Conservation (phyloP, 2,888 invertebrate genomes). For the Acronicta psi region DNA sequence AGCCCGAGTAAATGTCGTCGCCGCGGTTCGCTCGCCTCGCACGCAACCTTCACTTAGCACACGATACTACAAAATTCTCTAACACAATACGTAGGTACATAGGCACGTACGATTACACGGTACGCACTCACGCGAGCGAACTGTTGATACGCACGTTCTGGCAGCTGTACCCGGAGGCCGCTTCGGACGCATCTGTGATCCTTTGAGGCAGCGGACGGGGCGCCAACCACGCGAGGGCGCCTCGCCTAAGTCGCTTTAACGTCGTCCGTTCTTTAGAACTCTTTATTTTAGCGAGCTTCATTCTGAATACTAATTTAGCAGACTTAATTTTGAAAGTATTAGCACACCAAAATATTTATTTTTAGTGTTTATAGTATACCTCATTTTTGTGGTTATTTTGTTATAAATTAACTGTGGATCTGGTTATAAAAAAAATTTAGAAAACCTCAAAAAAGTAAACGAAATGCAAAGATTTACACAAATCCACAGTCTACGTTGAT, state of each 20-base stretch:
- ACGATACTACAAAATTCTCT: conserved; percentile 34
- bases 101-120: conserved; percentile 37
- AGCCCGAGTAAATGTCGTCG: conserved; percentile 77
- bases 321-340: conserved; percentile 82
- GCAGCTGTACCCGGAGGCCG: conserved; percentile 48
- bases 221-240: conserved; percentile 13
- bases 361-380: conserved; percentile 70
- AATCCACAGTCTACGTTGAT: conserved; percentile 61
- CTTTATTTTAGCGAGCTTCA: conserved; percentile 57
- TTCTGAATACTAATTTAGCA: conserved; percentile 68
- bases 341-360: conserved; percentile 85
- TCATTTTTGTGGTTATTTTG: conserved; percentile 63
- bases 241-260: conserved; percentile 59
- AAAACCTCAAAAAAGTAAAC: conserved; percentile 33
- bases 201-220: conserved; percentile 15
- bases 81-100: conserved; percentile 34
- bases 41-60: conserved; percentile 43
- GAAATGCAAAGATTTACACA: conserved; percentile 36
- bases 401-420: conserved; percentile 65
- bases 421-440: conserved; percentile 64
- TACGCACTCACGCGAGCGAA: conserved; percentile 54
- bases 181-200: conserved; percentile 46
- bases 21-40: conserved; percentile 50
- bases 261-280: conserved; percentile 50
- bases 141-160: conserved; percentile 29